phyloP scores from a whole-genome alignment of 2,888 invertebrate genomes.

The Amiota mariae region DNA sequence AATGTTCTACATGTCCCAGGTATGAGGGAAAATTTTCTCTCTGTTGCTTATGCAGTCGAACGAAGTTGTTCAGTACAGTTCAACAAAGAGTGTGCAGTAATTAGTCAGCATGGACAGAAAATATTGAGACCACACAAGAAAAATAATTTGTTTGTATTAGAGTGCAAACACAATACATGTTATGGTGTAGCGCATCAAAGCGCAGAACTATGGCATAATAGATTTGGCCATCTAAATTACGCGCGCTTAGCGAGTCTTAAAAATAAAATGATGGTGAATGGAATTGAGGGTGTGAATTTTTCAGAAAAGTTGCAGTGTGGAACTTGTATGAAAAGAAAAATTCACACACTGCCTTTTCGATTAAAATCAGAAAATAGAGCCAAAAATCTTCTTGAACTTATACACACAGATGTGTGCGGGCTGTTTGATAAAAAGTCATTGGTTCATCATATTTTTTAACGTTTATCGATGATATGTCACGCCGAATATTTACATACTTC shows the following conservation, averaged over 20 bases:
- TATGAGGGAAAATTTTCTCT: constrained; percentile 34
- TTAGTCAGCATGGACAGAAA: constrained; percentile 13
- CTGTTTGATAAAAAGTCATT: neutral
- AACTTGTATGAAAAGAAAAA: neutral
- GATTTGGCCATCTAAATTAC: no score
- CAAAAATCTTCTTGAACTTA: neutral
- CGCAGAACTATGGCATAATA: no score
- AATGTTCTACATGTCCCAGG: constrained; percentile 31
- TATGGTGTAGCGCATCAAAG: neutral
- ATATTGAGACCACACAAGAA: constrained; percentile 15
- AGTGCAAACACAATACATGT: neutral
- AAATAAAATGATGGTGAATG: no score
- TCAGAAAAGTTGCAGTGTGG: no score
- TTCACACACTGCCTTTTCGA: neutral
- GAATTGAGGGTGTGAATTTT: no score
- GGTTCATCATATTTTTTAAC: constrained; percentile 18
- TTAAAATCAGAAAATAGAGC: neutral
- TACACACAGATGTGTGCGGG: constrained; percentile 1
- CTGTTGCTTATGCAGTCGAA: constrained; percentile 30
- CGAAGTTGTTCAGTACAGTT: constrained; percentile 25
- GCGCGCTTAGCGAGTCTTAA: no score
- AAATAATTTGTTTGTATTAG: constrained; percentile 30
- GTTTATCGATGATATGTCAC: constrained; percentile 35
- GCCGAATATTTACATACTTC: constrained; percentile 31
- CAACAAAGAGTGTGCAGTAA: constrained; percentile 16